phyloP scores from a whole-genome alignment of 2,113 vertebrate genomes.

The Ammodytes dubius region DNA sequence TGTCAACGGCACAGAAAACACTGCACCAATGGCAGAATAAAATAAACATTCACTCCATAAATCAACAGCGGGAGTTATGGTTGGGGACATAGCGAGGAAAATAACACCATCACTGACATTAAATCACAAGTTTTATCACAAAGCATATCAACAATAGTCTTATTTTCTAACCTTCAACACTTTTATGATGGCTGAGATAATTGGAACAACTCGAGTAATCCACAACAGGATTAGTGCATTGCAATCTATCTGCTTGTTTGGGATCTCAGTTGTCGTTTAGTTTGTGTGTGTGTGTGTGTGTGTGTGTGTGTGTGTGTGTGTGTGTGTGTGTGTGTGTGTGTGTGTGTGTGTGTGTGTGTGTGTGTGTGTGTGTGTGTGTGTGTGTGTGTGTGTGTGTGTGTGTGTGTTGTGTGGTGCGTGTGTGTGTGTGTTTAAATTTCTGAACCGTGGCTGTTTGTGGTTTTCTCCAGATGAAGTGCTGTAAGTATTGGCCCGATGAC shows the following conservation, averaged over 20 bases:
- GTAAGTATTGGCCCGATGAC: conserved; percentile 97
- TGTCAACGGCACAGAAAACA: neutral
- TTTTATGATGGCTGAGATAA: conserved; percentile 1
- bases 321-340: neutral
- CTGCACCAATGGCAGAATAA: conserved; percentile 21
- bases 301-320: neutral
- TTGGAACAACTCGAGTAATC: neutral
- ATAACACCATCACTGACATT: conserved; percentile 8
- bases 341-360: conserved; percentile 9
- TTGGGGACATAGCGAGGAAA: neutral
- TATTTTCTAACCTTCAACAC: conserved; percentile 5
- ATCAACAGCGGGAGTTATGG: neutral
- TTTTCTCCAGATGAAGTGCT: conserved; percentile 92
- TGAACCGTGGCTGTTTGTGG: conserved; percentile 20
- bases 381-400: no score
- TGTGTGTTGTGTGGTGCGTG: neutral
- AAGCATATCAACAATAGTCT: neutral
- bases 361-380: no score
- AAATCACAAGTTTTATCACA: neutral
- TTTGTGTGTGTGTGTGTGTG: neutral
- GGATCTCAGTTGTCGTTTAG: neutral
- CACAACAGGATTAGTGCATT: neutral
- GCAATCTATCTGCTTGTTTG: neutral
- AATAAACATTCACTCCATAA: conserved; percentile 26
- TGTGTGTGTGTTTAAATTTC: conserved; percentile 3